Evolutionary conservation across 1,140 invertebrate genomes (phyloP).

Genomic region (Popillia japonica): DNA sequence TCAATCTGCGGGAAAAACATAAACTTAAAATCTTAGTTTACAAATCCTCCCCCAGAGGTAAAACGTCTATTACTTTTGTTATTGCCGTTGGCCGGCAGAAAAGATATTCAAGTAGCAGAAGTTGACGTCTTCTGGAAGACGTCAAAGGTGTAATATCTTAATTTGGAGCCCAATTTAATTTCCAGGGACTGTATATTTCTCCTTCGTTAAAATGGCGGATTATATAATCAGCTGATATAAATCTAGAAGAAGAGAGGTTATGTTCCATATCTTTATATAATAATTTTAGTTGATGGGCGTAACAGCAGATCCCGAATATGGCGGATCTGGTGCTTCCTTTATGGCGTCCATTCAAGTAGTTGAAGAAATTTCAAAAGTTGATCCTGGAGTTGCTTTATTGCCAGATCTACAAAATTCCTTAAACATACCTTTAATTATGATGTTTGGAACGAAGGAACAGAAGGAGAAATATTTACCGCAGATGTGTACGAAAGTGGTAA

Average conservation of each 20-base stretch:
- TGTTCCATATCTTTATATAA: neutral
- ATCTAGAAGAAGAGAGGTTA: neutral
- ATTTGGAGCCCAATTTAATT: neutral
- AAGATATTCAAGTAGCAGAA: no score
- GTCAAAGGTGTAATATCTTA: no score
- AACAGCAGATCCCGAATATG: constrained; percentile 87
- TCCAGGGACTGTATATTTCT: neutral
- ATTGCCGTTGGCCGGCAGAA: no score
- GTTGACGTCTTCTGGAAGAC: no score
- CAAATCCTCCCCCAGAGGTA: no score
- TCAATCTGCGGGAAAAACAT: no score
- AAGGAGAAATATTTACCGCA: constrained; percentile 88
- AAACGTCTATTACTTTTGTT: no score
- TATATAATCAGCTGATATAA: neutral
- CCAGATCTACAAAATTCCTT: constrained; percentile 96
- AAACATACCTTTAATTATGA: constrained; percentile 86
- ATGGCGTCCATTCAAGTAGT: constrained; percentile 89
- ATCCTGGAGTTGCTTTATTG: constrained; percentile 84
- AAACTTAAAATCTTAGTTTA: no score
- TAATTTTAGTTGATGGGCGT: constrained; percentile 85
- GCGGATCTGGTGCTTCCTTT: constrained; percentile 87
- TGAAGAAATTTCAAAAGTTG: constrained; percentile 94
- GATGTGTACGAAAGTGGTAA: constrained; percentile 78
- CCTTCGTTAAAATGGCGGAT: neutral
- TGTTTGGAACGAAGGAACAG: constrained; percentile 82